These are phyloP conservation scores for Stenchaetothrips biformis DNA, from an alignment of 2,888 invertebrate genomes.

Conservation along the genomic window DNA sequence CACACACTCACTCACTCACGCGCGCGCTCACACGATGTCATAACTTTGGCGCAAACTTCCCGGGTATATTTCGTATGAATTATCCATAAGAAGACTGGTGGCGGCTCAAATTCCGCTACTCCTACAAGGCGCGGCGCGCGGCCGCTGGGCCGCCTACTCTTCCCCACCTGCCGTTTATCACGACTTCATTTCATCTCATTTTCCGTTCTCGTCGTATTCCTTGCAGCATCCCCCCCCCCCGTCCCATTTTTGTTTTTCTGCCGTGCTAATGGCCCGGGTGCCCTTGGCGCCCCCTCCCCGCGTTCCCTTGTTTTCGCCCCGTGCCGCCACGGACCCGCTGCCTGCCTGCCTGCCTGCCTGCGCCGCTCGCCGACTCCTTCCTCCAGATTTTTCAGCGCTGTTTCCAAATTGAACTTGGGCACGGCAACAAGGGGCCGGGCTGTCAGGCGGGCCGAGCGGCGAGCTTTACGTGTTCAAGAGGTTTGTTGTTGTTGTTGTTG, in stretches of 20 bases:
- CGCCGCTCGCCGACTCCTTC: no score
- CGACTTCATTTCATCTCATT: constrained; percentile 4
- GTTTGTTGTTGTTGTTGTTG: no score
- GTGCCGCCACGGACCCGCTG: neutral
- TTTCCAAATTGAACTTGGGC: no score
- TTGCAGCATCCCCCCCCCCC: neutral
- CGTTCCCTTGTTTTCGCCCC: neutral
- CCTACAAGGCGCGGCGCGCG: neutral
- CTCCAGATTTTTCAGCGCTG: no score
- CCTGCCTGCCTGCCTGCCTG: no score
- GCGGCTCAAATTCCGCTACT: neutral
- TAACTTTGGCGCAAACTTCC: constrained; percentile 2
- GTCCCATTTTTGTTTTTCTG: neutral
- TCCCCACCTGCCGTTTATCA: constrained; percentile 6
- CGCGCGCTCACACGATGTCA: neutral
- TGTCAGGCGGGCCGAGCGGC: no score
- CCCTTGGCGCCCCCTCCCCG: neutral
- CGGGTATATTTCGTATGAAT: constrained; percentile 18
- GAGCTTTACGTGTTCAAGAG: no score
- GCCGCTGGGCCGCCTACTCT: neutral
- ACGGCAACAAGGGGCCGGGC: no score
- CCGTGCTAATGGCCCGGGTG: neutral
- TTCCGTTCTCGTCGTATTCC: neutral
- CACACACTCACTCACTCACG: neutral
- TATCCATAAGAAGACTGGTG: constrained; percentile 5